Base-by-base conservation (phyloP, 2,113 vertebrate genomes). In the Deroptyus accipitrinus region DNA sequence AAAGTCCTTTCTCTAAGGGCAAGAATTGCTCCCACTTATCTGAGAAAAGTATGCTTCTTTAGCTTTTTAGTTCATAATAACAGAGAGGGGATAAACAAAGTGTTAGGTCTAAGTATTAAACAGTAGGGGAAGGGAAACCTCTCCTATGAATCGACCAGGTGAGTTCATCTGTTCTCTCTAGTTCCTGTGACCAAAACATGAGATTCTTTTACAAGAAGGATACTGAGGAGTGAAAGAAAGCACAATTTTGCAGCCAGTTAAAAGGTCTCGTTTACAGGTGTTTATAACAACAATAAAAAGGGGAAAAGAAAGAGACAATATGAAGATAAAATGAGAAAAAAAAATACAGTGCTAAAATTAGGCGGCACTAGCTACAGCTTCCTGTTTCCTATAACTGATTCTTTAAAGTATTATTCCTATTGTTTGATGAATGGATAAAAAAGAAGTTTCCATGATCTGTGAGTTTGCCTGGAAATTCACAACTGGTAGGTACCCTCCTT, bases 251-350 rank as follows among this genome's bases (percentile, higher is more conserved):
- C 48, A 75, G n/a, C 19, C 7, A 13, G 11, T 51, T 67, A 55
- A 91, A 41, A 31, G 3, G 42, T 70, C 67, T 86, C 10, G 41
- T 41, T 41, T 44, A 72, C 17, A 48, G 5, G 4, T 48, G 19
- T 62, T 35, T 44, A 37, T 22, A 77, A 49, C 27, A 77, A 55
- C 30, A 46, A 7, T 16, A 78, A 66, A 75, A 70, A 66, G 4
- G 3, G 10, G 3, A 2, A 1, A 22, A 8, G 1, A 5, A 13
- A 24, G 54, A 67, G 9, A 4, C 11, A 70, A 39, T 28, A 39
- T 13, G 17, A 30, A 62, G 20, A 61, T 13, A 78, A 64, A 93
- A 44, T 5, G 0, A 41, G 63, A 72, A 83, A 87, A 16, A 59
- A 73, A 77, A 61, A 23, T 25, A 30, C 1, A 6, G 2, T 48